Percentiles rank a stretch among this genome's conserved stretches.
These are phyloP conservation scores for Motacilla alba DNA, from an alignment of 2,113 vertebrate species.

Conservation along the genomic window DNA sequence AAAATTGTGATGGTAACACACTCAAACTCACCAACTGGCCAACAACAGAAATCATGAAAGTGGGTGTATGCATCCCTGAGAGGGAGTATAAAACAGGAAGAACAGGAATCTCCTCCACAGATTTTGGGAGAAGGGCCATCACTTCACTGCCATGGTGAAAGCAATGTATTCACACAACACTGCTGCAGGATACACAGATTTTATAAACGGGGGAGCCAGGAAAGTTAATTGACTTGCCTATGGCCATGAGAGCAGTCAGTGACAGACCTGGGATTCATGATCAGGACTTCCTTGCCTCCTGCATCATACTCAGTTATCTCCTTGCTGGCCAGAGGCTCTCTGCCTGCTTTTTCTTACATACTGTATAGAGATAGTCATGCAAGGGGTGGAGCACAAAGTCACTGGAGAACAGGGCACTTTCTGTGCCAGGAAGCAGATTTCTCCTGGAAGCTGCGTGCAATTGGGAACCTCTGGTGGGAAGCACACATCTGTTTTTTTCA, in stretches of 20 bases:
- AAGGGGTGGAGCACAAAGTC: constrained; percentile 58
- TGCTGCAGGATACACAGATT: background rate
- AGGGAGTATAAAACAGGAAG: constrained; percentile 56
- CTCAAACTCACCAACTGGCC: background rate
- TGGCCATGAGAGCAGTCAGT: constrained; percentile 6
- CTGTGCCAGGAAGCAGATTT: constrained; percentile 58
- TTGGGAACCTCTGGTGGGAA: constrained; percentile 50
- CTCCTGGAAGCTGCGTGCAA: constrained; percentile 48
- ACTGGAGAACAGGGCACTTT: constrained; percentile 37
- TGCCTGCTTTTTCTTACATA: constrained; percentile 1
- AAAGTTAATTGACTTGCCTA: background rate
- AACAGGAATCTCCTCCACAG: background rate
- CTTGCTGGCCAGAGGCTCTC: constrained; percentile 38
- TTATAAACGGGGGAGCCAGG: background rate
- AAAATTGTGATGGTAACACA: background rate
- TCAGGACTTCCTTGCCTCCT: constrained; percentile 36
- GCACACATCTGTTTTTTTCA: constrained; percentile 49
- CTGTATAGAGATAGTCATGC: constrained; percentile 52
- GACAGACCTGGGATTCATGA: constrained; percentile 12
- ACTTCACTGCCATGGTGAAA: background rate
- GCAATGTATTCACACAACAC: background rate
- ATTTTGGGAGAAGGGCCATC: background rate
- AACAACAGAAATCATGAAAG: background rate
- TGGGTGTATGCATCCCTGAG: constrained; percentile 55
- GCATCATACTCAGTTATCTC: background rate